phyloP scores from a whole-genome alignment of 2,113 vertebrate genomes.

The Chaenogobius annularis region DNA sequence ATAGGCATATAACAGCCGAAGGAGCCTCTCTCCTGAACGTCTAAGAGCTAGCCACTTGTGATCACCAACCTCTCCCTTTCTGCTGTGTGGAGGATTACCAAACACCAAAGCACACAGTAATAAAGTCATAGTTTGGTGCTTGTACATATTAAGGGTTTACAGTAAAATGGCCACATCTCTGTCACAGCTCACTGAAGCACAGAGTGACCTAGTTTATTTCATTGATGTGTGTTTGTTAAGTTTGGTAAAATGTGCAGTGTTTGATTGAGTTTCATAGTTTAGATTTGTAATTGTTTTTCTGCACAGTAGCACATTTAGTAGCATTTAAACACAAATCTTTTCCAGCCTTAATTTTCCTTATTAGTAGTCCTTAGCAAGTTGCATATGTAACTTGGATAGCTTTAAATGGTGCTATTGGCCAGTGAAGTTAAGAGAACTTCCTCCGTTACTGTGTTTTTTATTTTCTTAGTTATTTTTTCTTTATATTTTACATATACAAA shows the following conservation, averaged over 20 bases:
- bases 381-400: not conserved
- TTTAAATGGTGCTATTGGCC: conserved; percentile 49
- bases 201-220: conserved; percentile 23
- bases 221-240: conserved; percentile 9
- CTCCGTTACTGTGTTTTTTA: conserved; percentile 13
- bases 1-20: conserved; percentile 65
- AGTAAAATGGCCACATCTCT: not conserved
- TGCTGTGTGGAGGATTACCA: not conserved
- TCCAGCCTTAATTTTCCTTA: not conserved
- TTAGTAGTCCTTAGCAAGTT: not conserved
- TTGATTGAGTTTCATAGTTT: conserved; percentile 15
- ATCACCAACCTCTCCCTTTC: conserved; percentile 18
- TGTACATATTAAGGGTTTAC: conserved; percentile 15
- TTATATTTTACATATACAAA: not conserved
- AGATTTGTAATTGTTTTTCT: conserved; percentile 13
- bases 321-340: not conserved
- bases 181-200: not conserved
- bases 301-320: conserved; percentile 54
- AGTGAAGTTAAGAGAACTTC: conserved; percentile 19
- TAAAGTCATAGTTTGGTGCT: not conserved
- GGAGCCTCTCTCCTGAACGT: conserved; percentile 69
- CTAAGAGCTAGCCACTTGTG: conserved; percentile 67
- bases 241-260: conserved; percentile 16
- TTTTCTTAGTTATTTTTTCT: not conserved
- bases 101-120: conserved; percentile 24